Evolutionary conservation across 2,113 vertebrate species (phyloP), one percentile per base, ranked within the genome.

Genomic region (Trichomycterus rosablanca): DNA sequence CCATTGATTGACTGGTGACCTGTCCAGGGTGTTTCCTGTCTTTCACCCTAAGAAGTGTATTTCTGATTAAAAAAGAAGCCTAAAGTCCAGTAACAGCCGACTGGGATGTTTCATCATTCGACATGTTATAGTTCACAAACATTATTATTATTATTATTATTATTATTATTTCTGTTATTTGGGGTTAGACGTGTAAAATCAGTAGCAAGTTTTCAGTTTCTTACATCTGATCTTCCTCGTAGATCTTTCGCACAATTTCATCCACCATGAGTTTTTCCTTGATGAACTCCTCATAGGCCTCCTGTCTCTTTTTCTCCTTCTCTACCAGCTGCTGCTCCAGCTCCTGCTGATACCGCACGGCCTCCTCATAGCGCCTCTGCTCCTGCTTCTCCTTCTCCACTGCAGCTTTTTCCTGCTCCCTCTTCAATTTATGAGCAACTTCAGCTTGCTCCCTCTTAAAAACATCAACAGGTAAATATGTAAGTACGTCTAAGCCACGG

Each of bases 231-330:
- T 96, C 91, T 76, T 99, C 93, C 57, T 95, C 91, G 8, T 91
- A 93, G 78, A 98, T 91, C 79, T 92, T 97, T 37, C 85, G 86
- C 60, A 97, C 74, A 16, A 97, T 93, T 77, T 95, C 91, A 46
- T 98, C 94, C 39, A 97, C 86, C 89, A 93, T 73, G 61, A 92
- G 76, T 71, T 97, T 98, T 64, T 99, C 96, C 78, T 85, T 89
- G 23, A 97, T 82, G 77, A 96, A 87, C 67, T 94, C 89, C 59
- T 95, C 75, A 4, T 95, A 95, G 0, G 87, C 89, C 34, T 89
- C 84, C 73, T 94, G 89, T 72, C 83, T 93, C 64, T 66, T 86
- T 28, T 10, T 73, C 70, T 97, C 92, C 49, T 80, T 88, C 14
- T 97, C 92, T 63, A 90, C 72, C 5, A 97, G 74, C 76, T 98